phyloP scores from a whole-genome alignment of 1,140 invertebrate genomes.

The Leptinotarsa undecemlineata region DNA sequence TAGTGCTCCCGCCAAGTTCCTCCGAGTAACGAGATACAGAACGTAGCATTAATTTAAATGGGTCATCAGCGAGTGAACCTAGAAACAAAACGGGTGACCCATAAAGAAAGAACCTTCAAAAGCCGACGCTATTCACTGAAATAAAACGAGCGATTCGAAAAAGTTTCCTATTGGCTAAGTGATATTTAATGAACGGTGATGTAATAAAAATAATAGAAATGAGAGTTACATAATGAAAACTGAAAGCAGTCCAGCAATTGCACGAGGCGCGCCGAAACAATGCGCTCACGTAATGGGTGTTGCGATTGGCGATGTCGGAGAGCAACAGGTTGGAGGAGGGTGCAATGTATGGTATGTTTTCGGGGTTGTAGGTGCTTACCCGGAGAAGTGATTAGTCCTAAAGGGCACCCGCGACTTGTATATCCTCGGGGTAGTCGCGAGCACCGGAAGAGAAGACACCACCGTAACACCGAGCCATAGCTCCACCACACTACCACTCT shows the following conservation, averaged over 20 bases:
- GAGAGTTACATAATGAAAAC: constrained; percentile 43
- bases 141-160: not conserved
- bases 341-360: constrained; percentile 7
- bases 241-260: constrained; percentile 40
- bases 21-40: not conserved
- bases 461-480: constrained; percentile 48
- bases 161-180: constrained; percentile 8
- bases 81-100: constrained; percentile 6
- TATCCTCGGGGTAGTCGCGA: constrained; percentile 45
- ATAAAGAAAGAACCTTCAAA: constrained; percentile 6
- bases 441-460: constrained; percentile 41
- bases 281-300: constrained; percentile 35
- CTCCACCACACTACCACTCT: constrained; percentile 45
- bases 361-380: constrained; percentile 32
- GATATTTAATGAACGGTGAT: constrained; percentile 36
- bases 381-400: constrained; percentile 41
- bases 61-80: constrained; percentile 1
- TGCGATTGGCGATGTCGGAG: constrained; percentile 22
- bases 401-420: constrained; percentile 41
- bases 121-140: not conserved
- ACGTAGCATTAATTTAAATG: not conserved
- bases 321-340: constrained; percentile 40
- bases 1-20: not conserved
- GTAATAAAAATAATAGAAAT: constrained; percentile 46
- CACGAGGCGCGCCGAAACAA: constrained; percentile 47